Conservation (phyloP, 2,113 vertebrate species). For the Brevimyrus niger region DNA sequence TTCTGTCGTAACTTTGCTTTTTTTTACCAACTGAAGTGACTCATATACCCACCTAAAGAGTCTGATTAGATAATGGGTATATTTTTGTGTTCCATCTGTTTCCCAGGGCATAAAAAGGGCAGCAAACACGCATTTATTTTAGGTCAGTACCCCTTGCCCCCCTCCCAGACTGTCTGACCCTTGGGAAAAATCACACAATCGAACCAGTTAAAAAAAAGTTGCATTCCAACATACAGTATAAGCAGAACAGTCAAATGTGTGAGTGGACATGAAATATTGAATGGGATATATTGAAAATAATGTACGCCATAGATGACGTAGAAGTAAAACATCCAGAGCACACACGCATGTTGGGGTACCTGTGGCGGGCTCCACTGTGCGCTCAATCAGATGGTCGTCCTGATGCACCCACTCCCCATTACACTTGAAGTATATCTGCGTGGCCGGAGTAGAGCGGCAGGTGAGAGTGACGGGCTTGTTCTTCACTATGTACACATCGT, state of each 20-base stretch:
- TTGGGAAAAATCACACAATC: not conserved
- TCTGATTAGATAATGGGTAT: not conserved
- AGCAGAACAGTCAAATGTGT: not conserved
- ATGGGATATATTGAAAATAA: not conserved
- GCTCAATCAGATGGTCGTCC: slow-evolving; percentile 81
- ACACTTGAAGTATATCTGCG: slow-evolving; percentile 99
- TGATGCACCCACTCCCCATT: slow-evolving; percentile 98
- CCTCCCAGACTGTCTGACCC: not conserved
- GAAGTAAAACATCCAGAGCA: not conserved
- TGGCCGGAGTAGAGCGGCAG: slow-evolving; percentile 88
- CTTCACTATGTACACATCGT: slow-evolving; percentile 92
- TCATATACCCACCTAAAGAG: not conserved
- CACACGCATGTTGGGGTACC: slow-evolving; percentile 51
- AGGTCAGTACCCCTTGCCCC: not conserved
- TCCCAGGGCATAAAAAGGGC: not conserved
- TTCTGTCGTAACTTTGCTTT: not conserved
- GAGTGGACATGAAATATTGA: not conserved
- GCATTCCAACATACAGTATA: not conserved
- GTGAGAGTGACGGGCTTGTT: slow-evolving; percentile 92
- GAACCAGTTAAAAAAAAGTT: not conserved
- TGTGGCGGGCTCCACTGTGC: slow-evolving; percentile 72
- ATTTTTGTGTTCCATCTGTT: not conserved
- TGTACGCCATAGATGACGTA: not conserved
- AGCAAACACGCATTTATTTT: not conserved
- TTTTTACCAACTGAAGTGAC: not conserved